phyloP scores from a whole-genome alignment of 2,113 vertebrate genomes.

The Corythornis cristatus region DNA sequence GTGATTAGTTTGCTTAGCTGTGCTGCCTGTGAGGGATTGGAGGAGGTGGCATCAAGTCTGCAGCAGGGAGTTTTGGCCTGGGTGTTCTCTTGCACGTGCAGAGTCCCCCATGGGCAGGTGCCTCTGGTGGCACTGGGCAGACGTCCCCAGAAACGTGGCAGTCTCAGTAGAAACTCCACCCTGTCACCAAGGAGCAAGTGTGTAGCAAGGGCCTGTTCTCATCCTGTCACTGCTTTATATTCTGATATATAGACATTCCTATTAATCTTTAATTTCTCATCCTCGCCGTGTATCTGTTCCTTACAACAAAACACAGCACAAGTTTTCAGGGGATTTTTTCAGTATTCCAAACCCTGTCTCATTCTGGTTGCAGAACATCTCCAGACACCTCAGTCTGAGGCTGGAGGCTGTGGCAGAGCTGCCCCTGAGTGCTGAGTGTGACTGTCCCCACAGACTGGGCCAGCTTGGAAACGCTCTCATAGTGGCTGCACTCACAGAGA shows the following conservation, averaged over 20 bases:
- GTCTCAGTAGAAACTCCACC: accelerated
- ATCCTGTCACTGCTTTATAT: no score
- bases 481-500: neutral
- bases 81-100: neutral
- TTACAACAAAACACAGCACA: neutral
- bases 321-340: neutral
- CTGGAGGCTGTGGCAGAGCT: neutral
- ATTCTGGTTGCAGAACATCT: neutral
- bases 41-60: accelerated
- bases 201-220: neutral
- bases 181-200: neutral
- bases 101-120: no score
- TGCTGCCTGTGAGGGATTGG: neutral
- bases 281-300: neutral
- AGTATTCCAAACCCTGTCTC: neutral
- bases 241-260: neutral
- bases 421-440: neutral
- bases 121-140: neutral
- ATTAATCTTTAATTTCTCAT: neutral
- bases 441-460: neutral
- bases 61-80: neutral
- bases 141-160: accelerated
- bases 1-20: neutral
- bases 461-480: neutral
- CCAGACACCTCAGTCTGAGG: neutral